Base-by-base conservation (phyloP, 2,797 vertebrate genomes). In the Artibeus lituratus region DNA sequence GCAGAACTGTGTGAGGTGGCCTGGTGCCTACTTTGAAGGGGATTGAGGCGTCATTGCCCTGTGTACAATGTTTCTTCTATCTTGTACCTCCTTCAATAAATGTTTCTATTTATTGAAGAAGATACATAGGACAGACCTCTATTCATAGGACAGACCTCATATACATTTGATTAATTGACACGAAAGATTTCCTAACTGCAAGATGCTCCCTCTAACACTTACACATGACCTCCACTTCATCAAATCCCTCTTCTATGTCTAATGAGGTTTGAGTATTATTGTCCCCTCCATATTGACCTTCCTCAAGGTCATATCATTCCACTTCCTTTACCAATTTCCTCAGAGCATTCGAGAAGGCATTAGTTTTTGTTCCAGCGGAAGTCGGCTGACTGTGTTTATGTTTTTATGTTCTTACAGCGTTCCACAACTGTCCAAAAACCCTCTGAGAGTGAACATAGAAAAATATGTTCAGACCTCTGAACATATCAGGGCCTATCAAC, bases 251-350 rank as follows among this genome's bases (percentile, higher is more conserved):
- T 70, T 22, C 3, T 37, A 39, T 44, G 86, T 77, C 26, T 47
- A 86, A 51, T 5, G 19, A 4, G 15, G 22, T 65, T 55, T 77
- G 19, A 21, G 26, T 73, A 44, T 80, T 73, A 44, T 80, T 51
- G 62, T 22, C 18, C 74, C 37, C 72, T 55, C 74, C 51, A 44
- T 49, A 73, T 2, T 44, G 26, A 88, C 19, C 39, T 87, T 87
- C n/a, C 24, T 73, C 32, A 44, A 76, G 32, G 2, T 72, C 8
- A 3, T 47, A 18, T 55, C 37, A 73, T 87, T 90, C 62, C 39
- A 37, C 37, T 90, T 81, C 35, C 69, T 82, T 24, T 92, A 92
- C 22, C 59, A 90, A 81, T 72, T 57, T 96, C 14, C 78, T 83
- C 49, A 80, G 19, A 90, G 88, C 74, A 74, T 55, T 85, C 29